phyloP scores from a whole-genome alignment of 2,797 vertebrate species.

The Propithecus deckenii region DNA sequence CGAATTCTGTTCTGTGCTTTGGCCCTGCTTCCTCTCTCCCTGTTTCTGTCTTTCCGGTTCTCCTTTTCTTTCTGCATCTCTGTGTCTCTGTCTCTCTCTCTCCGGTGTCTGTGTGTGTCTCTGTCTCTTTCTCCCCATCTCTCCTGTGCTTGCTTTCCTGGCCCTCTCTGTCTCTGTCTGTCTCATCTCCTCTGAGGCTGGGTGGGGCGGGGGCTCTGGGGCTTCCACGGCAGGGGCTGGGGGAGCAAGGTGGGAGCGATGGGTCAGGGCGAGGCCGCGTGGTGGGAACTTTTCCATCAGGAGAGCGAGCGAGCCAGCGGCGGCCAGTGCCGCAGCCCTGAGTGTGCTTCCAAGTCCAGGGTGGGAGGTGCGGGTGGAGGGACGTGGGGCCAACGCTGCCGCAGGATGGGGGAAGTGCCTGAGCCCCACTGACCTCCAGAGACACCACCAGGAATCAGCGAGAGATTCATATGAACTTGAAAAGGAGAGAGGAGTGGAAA shows the following conservation, averaged over 20 bases:
- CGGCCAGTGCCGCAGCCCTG: rapidly evolving
- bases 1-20: background rate
- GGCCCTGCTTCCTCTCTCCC: background rate
- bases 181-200: background rate
- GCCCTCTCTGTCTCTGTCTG: background rate
- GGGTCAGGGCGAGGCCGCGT: background rate
- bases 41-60: background rate
- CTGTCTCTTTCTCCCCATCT: background rate
- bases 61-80: background rate
- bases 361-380: background rate
- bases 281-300: background rate
- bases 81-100: too few species aligned
- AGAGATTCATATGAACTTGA: rapidly evolving
- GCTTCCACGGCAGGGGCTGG: background rate
- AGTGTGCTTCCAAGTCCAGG: background rate
- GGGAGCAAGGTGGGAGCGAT: too few species aligned
- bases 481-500: too few species aligned
- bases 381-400: rapidly evolving
- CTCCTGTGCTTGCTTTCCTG: rapidly evolving
- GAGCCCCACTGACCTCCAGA: rapidly evolving
- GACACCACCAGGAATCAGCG: background rate
- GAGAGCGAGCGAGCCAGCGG: background rate
- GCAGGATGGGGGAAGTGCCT: rapidly evolving
- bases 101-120: background rate
- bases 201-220: background rate